Base-by-base conservation (phyloP, 2,888 invertebrate genomes). In the Drosophila putrida region DNA sequence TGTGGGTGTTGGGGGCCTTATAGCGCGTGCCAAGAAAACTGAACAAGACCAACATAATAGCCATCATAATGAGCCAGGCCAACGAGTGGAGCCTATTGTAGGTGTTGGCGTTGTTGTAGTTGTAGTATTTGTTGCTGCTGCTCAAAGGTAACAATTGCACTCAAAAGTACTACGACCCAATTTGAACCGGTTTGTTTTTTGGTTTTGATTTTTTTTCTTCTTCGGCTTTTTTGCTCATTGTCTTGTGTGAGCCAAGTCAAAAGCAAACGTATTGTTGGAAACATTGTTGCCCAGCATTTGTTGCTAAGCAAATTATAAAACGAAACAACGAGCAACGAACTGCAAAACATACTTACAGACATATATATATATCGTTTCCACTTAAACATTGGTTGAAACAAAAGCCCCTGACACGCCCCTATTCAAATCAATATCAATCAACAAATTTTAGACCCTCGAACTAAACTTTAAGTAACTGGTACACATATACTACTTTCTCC, bases 101-200 rank as follows among this genome's bases (percentile, higher is more conserved):
- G 64, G 47, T 63, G 58, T 6, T 33, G 13, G 6, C 53, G 15
- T 28, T 33, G 25, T 44, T 60, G 54, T 57, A 64, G 57, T 49
- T 53, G 59, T 35, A 51, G 59, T n/a, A 43, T 41, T 31, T 69
- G 61, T 38, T 54, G 50, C 27, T 62, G 50, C 65, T 47, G 77
- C 67, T 76, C 75, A 78, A 85, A 88, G 89, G 88, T 89, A 85
- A 85, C 85, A 85, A 89, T 88, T 89, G 90, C 88, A 86, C 89
- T 90, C 79, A 83, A 85, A 88, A 82, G 88, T 90, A 90, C 90
- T 90, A 89, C 90, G 90, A 90, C 90, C 90, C 90, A 90, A 81
- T 89, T 90, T 80, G 84, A 90, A 90, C 90, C 90, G 90, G 90
- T 90, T 89, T 90, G 55, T 71, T 70, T 77, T 73, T 65, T 65